Evolutionary conservation across 2,888 invertebrate genomes (phyloP), one percentile per base, ranked within the genome.

Genomic region (Gibbula magus): DNA sequence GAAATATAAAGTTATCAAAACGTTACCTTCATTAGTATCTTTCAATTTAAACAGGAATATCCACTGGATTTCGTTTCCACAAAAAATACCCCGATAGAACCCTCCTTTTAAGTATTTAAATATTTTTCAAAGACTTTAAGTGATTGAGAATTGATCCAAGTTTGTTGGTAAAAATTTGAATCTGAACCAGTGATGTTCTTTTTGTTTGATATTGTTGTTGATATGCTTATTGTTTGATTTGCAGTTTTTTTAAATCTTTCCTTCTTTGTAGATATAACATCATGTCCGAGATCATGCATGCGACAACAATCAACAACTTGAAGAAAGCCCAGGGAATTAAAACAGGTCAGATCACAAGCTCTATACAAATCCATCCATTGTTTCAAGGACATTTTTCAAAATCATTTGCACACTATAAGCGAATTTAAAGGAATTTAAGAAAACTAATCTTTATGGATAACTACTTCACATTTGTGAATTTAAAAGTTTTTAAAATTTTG

Each of bases 251-350:
- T 10, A 13, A 4, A 53, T 2, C 25, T 52, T 54, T 56, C 45
- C 54, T 80, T 77, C 81, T 78, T 85, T 92, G 67, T 90, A 96
- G 96, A 85, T 96, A 96, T 88, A 96, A 96, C 89, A 97, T 98
- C 86, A 96, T 97, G 5, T 96, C 96, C 67, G 97, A 97, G 94
- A 96, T 98, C 87, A 97, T 98, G 96, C 97, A 98, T 94, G 97
- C 97, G 0, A 97, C 97, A 20, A 97, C 97, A 0, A 95, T 97
- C 85, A 97, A 97, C 93, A 97, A 97, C 91, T 94, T 97, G 82
- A 97, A 97, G 93, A 95, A 97, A 87, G 96, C 96, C 7, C 96
- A 96, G 94, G 97, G 96, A 22, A 85, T 90, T 8, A 88, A 89
- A 56, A 87, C 87, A 85, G 88, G 89, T 89, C 66, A 13, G 79